Evolutionary conservation across 2,888 invertebrate genomes (phyloP).

Genomic region (Chironomus riparius): DNA sequence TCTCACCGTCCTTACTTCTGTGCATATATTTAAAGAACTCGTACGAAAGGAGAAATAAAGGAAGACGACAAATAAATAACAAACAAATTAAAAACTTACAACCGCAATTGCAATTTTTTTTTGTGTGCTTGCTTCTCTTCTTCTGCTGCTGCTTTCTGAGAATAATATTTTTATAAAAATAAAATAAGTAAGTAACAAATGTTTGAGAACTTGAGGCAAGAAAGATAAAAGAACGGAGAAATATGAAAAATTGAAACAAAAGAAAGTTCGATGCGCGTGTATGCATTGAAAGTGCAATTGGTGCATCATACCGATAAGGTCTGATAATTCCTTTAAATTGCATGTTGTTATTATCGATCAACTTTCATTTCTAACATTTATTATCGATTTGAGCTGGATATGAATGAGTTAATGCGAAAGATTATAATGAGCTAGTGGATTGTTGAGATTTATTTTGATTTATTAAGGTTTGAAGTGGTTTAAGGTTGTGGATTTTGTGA

Average conservation of each 20-base stretch:
- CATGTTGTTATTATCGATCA: no score
- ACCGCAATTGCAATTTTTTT: constrained; percentile 11
- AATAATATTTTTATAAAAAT: not conserved
- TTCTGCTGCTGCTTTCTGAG: not conserved
- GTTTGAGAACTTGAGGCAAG: not conserved
- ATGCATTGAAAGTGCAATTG: not conserved
- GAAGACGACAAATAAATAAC: constrained; percentile 25
- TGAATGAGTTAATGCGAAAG: no score
- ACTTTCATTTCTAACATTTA: no score
- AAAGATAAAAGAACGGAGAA: not conserved
- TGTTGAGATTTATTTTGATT: no score
- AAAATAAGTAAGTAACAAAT: not conserved
- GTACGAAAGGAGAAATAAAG: not conserved
- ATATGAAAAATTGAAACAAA: not conserved
- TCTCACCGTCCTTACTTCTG: not conserved
- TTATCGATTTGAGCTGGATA: no score
- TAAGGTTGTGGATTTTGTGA: no score
- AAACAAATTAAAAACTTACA: constrained; percentile 25
- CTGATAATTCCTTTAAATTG: not conserved
- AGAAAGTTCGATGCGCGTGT: not conserved
- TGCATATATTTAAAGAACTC: not conserved
- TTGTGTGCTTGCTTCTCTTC: not conserved
- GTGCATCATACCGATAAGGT: not conserved
- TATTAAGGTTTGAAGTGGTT: no score
- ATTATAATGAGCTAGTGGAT: not conserved